Evolutionary conservation across 2,888 invertebrate genomes (phyloP).

Genomic region (Cinara cedri): DNA sequence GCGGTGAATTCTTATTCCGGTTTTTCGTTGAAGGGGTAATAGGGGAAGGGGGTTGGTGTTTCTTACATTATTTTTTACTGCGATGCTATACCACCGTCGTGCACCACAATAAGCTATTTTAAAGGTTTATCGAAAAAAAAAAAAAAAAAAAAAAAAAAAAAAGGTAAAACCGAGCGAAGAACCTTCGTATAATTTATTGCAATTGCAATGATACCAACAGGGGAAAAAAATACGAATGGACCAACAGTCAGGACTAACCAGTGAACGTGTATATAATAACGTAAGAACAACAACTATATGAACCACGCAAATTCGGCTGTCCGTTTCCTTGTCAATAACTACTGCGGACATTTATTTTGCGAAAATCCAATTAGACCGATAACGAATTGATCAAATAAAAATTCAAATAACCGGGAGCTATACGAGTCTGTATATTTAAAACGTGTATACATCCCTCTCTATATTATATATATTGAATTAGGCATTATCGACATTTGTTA

Average conservation of each 20-base stretch:
- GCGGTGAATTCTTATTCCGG: constrained; percentile 36
- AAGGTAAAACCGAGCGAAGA: not conserved
- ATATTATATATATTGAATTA: no score
- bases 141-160: constrained; percentile 28
- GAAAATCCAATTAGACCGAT: not conserved
- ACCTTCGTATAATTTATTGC: constrained; percentile 52
- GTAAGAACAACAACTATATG: no score
- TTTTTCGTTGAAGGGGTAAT: no score
- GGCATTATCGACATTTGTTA: no score
- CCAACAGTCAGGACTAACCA: not conserved
- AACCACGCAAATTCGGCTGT: not conserved
- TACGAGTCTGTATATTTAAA: no score
- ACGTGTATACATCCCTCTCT: no score
- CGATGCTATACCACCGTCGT: not conserved
- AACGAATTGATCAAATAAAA: not conserved
- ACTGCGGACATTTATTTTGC: not conserved
- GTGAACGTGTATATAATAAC: constrained; percentile 1
- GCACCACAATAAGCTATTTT: constrained; percentile 48
- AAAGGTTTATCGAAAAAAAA: constrained; percentile 50
- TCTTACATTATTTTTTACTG: constrained; percentile 45
- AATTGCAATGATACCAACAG: constrained; percentile 27
- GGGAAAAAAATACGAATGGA: not conserved
- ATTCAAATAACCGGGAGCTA: not conserved
- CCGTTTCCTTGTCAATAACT: constrained; percentile 5
- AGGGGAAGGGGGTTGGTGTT: constrained; percentile 12